phyloP scores from a whole-genome alignment of 2,797 vertebrate species.

The Eulemur rubriventer region DNA sequence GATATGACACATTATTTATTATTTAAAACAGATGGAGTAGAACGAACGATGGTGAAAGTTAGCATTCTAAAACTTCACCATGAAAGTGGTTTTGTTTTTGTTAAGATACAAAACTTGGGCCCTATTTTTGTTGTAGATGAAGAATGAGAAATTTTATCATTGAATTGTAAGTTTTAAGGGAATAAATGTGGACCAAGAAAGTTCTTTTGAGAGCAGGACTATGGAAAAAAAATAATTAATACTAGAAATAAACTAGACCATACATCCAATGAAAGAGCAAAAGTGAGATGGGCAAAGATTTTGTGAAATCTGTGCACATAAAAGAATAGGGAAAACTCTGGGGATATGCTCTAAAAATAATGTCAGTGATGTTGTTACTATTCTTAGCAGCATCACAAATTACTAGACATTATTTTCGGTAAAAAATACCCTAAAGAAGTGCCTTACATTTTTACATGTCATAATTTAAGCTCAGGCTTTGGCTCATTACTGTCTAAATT shows the following conservation, averaged over 20 bases:
- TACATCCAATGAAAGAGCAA: background rate
- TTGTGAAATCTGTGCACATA: background rate
- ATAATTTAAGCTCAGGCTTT: background rate
- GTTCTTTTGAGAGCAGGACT: background rate
- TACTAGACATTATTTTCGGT: background rate
- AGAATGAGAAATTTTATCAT: background rate
- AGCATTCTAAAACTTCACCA: background rate
- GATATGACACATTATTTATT: background rate
- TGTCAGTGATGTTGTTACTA: background rate
- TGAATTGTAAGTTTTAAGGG: background rate
- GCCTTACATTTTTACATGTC: background rate
- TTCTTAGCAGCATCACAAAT: background rate
- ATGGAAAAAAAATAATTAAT: background rate
- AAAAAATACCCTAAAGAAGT: background rate
- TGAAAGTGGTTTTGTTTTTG: background rate
- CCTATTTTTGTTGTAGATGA: background rate
- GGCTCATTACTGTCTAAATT: background rate
- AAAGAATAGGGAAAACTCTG: background rate
- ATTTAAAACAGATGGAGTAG: background rate
- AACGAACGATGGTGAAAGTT: background rate
- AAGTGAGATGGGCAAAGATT: fast-evolving
- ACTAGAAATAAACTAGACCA: background rate
- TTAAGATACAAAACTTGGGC: background rate
- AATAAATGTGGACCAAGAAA: background rate
- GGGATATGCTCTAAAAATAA: background rate